Conservation (phyloP, 2,113 vertebrate species). For the Psilopogon haemacephalus region DNA sequence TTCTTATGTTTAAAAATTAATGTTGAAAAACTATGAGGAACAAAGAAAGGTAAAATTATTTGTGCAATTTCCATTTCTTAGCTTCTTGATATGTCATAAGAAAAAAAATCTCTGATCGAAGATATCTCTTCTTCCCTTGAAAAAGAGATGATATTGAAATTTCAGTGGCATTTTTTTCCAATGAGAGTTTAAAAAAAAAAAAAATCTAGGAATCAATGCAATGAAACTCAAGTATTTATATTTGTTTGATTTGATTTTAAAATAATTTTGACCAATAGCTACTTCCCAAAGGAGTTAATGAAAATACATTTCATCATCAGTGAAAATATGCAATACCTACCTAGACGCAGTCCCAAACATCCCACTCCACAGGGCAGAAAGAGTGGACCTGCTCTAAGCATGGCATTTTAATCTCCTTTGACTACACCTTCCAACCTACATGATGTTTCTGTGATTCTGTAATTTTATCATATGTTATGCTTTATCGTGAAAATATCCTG, state of each 20-base stretch:
- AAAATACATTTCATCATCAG: not conserved
- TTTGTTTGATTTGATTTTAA: too few relatives aligned
- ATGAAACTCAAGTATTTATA: not conserved
- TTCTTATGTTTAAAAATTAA: not conserved
- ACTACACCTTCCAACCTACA: not conserved
- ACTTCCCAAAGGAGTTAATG: not conserved
- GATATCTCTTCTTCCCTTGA: not conserved
- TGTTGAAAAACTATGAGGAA: not conserved
- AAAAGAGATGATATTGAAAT: not conserved
- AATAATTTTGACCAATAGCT: not conserved
- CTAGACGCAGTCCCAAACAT: not conserved
- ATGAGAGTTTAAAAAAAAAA: too few relatives aligned
- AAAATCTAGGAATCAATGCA: fast-evolving
- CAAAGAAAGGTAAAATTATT: not conserved
- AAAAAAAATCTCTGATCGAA: not conserved
- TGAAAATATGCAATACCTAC: not conserved
- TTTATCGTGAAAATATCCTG: not conserved
- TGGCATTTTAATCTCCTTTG: fast-evolving
- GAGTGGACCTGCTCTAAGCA: not conserved
- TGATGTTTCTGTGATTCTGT: not conserved
- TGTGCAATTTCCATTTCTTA: not conserved
- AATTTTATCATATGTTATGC: not conserved
- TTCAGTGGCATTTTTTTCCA: not conserved
- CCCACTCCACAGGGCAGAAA: not conserved
- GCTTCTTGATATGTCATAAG: not conserved